Evolutionary conservation across 2,113 vertebrate genomes (phyloP), one percentile per base, ranked within the genome.

Genomic region (Campylomormyrus numenius): DNA sequence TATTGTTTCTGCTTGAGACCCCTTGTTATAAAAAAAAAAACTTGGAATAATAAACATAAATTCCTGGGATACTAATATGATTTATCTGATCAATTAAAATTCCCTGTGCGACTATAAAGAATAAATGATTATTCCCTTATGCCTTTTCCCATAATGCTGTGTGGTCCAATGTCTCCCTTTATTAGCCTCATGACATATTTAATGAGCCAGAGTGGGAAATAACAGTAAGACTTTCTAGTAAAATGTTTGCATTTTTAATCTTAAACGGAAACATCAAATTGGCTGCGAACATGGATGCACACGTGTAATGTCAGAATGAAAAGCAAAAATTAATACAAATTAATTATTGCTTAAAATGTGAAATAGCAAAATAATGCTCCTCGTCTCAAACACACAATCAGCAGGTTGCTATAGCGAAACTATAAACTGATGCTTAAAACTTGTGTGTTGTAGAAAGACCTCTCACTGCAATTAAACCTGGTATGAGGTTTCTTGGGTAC

Each of bases 61-160:
- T 85, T 49, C 45, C 45, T 31, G 4, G 24, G 24, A 86, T 49
- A 86, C 24, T 48, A 48, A 85, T 86, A 50, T 49, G 45, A 48
- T 86, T 86, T 49, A 86, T 86, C 84, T 86, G 45, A 86, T 86
- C 45, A 48, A 86, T 49, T 86, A 27, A 48, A 48, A 50, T 50
- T 86, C 45, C 84, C 45, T 50, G 24, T 48, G 42, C 5, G 24
- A n/a, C 83, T 85, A 24, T 85, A 49, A 49, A 49, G 21, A 85
- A 48, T 42, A 80, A 80, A 19, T 80, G 17, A 80, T 80, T 42
- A 80, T 80, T 39, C 74, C 74, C 74, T 80, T 35, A 19, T 80
- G 74, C 74, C 74, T 77, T 77, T 85, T 48, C 4, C n/a, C 74
- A 80, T 49, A 27, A 48, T 31, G 21, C 84, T 86, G 84, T 86